These are phyloP conservation scores for Vulpes ferrilata DNA, from an alignment of 2,113 vertebrate genomes.

Conservation along the genomic window DNA sequence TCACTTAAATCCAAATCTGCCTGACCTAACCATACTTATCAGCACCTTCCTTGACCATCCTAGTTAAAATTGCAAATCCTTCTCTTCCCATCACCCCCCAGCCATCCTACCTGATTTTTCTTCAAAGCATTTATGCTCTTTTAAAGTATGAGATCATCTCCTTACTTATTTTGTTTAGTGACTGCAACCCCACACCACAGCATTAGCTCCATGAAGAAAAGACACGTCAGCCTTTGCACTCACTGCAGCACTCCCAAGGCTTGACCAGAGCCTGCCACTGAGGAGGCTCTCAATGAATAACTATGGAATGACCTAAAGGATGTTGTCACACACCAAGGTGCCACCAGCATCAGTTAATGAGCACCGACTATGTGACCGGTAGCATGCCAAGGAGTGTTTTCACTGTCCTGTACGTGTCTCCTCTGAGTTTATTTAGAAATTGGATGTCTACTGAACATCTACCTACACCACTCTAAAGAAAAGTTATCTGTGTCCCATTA, in stretches of 20 bases:
- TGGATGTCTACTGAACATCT: background rate
- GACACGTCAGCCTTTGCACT: background rate
- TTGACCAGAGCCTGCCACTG: background rate
- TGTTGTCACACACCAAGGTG: background rate
- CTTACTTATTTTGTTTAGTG: background rate
- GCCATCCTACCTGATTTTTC: background rate
- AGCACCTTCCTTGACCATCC: background rate
- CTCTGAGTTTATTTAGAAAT: background rate
- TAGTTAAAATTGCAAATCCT: background rate
- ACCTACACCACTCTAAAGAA: background rate
- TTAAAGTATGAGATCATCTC: background rate
- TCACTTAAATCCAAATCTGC: background rate
- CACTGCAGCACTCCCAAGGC: background rate
- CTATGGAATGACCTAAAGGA: background rate
- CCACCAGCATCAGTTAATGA: background rate
- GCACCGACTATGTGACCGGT: background rate
- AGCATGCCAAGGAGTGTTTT: background rate
- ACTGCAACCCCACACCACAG: background rate
- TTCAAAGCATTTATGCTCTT: background rate
- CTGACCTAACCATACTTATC: background rate
- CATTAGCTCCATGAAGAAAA: background rate
- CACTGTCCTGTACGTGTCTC: background rate
- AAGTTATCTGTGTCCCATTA: background rate
- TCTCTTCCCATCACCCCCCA: background rate
- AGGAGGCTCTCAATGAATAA: background rate